Conservation (phyloP, 2,797 vertebrate species). For the Poeciliopsis gracilis region DNA sequence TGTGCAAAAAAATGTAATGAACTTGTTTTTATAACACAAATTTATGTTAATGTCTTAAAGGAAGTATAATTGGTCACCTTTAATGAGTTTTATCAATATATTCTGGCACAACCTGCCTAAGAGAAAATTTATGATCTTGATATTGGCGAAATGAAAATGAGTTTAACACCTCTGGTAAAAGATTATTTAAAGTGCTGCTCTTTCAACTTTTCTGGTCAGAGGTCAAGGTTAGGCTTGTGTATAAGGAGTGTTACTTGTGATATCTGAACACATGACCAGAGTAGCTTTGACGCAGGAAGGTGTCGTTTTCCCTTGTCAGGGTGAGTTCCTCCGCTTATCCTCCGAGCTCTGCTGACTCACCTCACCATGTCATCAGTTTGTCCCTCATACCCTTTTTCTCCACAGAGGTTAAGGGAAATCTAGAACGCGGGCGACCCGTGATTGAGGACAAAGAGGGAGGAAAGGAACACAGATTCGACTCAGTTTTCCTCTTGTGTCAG, state of each 20-base stretch:
- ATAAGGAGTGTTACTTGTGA: constrained; percentile 15
- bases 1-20: too few relatives aligned
- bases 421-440: constrained; percentile 15
- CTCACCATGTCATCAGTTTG: constrained; percentile 52
- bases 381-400: constrained; percentile 13
- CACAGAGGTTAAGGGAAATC: constrained; percentile 47
- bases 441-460: constrained; percentile 40
- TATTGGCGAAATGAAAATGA: too few relatives aligned
- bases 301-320: constrained; percentile 57
- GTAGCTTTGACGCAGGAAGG: constrained; percentile 35
- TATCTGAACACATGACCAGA: constrained; percentile 43
- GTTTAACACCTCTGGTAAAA: neutral
- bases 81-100: too few relatives aligned
- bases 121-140: too few relatives aligned
- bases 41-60: too few relatives aligned
- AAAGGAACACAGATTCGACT: constrained; percentile 42
- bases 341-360: constrained; percentile 76
- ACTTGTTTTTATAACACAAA: too few relatives aligned
- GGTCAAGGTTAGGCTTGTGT: neutral
- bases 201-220: neutral
- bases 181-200: constrained; percentile 8
- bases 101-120: too few relatives aligned
- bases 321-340: constrained; percentile 60
- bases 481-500: constrained; percentile 52
- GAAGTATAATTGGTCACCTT: too few relatives aligned